Evolutionary conservation across 2,113 vertebrate species (phyloP).

Genomic region (Charadrius vociferus): DNA sequence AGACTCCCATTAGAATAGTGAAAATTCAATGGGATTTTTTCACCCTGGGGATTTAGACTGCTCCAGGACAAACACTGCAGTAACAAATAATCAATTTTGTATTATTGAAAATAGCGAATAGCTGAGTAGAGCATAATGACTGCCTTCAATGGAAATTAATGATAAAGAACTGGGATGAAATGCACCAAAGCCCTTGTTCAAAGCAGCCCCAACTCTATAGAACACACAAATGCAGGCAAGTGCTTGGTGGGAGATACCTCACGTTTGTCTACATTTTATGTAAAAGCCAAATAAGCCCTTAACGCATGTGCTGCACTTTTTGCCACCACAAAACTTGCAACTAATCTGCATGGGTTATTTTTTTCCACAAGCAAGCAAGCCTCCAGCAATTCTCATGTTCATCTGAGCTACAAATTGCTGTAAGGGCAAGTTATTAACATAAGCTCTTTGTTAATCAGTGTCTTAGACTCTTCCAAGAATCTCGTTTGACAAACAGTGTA

Average conservation of each 20-base stretch:
- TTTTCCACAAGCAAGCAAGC: neutral
- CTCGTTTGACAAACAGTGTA: too few species aligned
- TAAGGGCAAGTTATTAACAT: slow-evolving; percentile 10
- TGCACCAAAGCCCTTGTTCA: neutral
- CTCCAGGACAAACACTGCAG: neutral
- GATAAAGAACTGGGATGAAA: neutral
- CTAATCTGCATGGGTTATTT: neutral
- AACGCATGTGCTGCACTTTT: neutral
- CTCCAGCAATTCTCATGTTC: neutral
- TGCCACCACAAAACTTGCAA: neutral
- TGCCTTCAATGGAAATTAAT: neutral
- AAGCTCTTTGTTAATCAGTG: too few species aligned
- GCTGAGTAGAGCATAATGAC: neutral
- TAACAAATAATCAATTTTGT: neutral
- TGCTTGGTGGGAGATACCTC: neutral
- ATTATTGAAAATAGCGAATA: neutral
- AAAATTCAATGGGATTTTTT: neutral
- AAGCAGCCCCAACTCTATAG: neutral
- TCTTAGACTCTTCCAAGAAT: too few species aligned
- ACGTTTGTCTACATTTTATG: neutral
- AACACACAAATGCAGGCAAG: neutral
- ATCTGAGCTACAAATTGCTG: neutral
- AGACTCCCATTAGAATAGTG: neutral
- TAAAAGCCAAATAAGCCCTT: neutral
- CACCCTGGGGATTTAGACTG: neutral